A percentile compares a stretch with the other conserved stretches of the same genome.
Evolutionary conservation across 2,113 vertebrate species (phyloP).

Genomic region (Athene cunicularia): DNA sequence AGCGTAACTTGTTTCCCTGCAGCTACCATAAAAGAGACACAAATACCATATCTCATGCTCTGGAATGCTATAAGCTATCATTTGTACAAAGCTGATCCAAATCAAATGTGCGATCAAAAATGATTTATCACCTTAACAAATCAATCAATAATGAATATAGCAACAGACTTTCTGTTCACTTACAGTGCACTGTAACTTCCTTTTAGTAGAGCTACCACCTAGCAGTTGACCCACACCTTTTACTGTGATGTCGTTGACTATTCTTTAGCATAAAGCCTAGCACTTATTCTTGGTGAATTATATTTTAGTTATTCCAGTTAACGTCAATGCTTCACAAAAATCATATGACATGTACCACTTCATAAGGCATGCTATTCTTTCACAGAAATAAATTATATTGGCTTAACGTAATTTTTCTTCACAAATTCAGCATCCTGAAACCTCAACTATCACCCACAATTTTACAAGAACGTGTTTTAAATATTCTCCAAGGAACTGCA

Average conservation of each 20-base stretch:
- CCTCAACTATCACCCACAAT: not conserved
- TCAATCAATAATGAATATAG: not conserved
- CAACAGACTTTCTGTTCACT: not conserved
- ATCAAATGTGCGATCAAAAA: not conserved
- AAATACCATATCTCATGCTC: not conserved
- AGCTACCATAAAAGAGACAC: not conserved
- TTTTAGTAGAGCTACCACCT: not conserved
- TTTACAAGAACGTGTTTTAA: not conserved
- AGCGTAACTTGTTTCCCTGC: not conserved
- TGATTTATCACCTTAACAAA: conserved; percentile 14
- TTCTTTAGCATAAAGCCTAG: not conserved
- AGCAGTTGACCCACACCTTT: not conserved
- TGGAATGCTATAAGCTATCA: not conserved
- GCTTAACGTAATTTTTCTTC: not conserved
- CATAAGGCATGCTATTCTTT: not conserved
- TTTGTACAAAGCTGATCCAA: not conserved
- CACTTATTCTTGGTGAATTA: not conserved
- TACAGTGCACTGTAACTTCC: not conserved
- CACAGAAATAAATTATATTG: not conserved
- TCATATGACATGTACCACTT: not conserved
- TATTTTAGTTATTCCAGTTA: not conserved
- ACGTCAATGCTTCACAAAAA: not conserved
- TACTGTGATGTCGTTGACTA: not conserved
- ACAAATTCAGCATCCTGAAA: not conserved
- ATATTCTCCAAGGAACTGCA: not conserved